phyloP scores from a whole-genome alignment of 2,113 vertebrate genomes.

The Cranoglanis bouderius region DNA sequence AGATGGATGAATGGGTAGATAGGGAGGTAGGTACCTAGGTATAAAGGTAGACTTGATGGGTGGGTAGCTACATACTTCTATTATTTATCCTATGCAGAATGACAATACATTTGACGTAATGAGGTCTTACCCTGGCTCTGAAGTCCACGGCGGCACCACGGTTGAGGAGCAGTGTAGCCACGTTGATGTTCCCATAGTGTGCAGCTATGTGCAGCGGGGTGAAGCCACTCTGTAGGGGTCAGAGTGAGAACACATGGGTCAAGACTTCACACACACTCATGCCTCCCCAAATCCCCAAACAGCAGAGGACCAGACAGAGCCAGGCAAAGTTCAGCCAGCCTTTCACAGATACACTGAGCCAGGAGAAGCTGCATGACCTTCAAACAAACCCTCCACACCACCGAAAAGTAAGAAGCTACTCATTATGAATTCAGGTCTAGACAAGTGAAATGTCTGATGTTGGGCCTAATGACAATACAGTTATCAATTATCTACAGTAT shows the following conservation, averaged over 20 bases:
- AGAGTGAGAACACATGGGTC: slow-evolving; percentile 53
- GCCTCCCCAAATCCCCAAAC: slow-evolving; percentile 14
- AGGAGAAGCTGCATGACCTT: slow-evolving; percentile 20
- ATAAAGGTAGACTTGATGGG: neutral
- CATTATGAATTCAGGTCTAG: neutral
- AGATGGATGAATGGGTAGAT: neutral
- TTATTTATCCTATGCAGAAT: neutral
- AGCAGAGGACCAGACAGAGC: slow-evolving; percentile 1
- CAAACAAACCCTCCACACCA: neutral
- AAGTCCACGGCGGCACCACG: slow-evolving; percentile 93
- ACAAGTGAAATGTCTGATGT: neutral
- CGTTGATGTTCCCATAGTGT: slow-evolving; percentile 96
- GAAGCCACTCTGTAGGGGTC: slow-evolving; percentile 85
- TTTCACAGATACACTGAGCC: slow-evolving; percentile 20
- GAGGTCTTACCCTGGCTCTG: slow-evolving; percentile 85
- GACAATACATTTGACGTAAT: neutral
- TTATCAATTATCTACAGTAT: neutral
- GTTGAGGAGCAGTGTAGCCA: slow-evolving; percentile 93
- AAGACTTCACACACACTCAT: slow-evolving; percentile 21
- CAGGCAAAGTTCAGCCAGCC: slow-evolving; percentile 32
- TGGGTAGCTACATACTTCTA: neutral
- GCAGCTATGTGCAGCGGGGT: slow-evolving; percentile 95
- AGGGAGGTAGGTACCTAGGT: neutral
- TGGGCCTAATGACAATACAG: neutral
- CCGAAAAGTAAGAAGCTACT: neutral